phyloP scores from a whole-genome alignment of 2,113 vertebrate genomes.

The Zapornia atra region DNA sequence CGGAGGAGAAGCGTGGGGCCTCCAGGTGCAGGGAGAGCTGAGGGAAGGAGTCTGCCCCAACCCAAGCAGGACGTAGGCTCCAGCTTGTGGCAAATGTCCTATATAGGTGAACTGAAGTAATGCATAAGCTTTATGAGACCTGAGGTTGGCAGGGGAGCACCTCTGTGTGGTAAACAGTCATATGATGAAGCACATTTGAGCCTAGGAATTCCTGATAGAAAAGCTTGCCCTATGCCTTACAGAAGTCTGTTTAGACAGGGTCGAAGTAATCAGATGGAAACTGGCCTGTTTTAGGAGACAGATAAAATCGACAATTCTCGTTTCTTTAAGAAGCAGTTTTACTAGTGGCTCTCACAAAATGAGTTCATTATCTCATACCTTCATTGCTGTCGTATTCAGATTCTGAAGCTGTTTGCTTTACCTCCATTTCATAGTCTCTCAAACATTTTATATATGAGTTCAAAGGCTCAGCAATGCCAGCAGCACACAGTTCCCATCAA shows the following conservation, averaged over 20 bases:
- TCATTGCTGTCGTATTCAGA: neutral
- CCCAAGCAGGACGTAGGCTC: neutral
- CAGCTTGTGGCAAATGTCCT: neutral
- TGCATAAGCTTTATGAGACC: neutral
- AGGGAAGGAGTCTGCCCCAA: neutral
- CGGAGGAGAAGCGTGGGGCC: neutral
- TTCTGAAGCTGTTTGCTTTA: neutral
- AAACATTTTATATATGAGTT: neutral
- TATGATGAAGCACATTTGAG: neutral
- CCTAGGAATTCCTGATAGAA: neutral
- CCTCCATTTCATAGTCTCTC: neutral
- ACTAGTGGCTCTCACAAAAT: neutral
- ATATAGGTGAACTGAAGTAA: neutral
- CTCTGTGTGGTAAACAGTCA: neutral
- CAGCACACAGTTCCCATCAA: neutral
- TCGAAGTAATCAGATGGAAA: neutral
- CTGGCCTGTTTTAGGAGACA: neutral
- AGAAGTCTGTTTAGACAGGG: neutral
- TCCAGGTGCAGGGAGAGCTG: neutral
- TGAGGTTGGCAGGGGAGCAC: neutral
- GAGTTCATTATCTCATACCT: neutral
- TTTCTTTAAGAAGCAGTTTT: neutral
- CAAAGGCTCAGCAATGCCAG: accelerated
- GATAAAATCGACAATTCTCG: neutral
- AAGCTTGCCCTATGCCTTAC: neutral